A percentile compares a stretch with the other conserved stretches of the same genome.
Conservation (phyloP, 37 sponge, comb jelly and placozoan genomes). For the Chondrosia reniformis region DNA sequence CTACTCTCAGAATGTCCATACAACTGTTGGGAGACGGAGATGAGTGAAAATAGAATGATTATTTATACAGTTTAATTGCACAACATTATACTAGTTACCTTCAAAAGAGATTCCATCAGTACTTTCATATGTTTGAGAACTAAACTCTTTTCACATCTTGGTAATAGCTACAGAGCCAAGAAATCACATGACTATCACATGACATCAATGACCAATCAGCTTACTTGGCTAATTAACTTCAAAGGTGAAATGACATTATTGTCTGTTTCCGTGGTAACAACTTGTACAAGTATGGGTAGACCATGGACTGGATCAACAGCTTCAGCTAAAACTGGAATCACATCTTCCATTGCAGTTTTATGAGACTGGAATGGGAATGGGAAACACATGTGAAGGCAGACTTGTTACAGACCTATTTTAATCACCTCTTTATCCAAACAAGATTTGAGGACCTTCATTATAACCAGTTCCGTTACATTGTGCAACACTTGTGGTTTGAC, state of each 20-base stretch:
- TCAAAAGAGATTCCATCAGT: not conserved
- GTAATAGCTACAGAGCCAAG: not conserved
- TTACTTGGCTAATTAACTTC: conserved; percentile 77
- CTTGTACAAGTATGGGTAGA: conserved; percentile 49
- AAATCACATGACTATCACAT: not conserved
- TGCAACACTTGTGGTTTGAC: conserved; percentile 25
- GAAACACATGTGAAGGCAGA: not conserved
- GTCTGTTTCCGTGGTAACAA: conserved; percentile 47
- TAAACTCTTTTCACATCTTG: not conserved
- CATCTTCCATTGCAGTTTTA: conserved; percentile 61
- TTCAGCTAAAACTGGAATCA: conserved; percentile 51
- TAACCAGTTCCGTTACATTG: conserved; percentile 56
- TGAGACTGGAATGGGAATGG: not conserved
- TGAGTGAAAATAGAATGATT: too few relatives aligned
- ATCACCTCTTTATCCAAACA: conserved; percentile 45
- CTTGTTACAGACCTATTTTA: not conserved
- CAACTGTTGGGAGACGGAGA: too few relatives aligned
- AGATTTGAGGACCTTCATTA: conserved; percentile 46
- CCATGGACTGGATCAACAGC: conserved; percentile 44
- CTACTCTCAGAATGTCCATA: conserved; percentile 76
- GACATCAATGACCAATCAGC: not conserved
- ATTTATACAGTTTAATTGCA: too few relatives aligned
- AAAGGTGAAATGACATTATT: conserved; percentile 59
- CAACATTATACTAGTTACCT: too few relatives aligned
- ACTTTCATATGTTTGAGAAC: not conserved